Base-by-base conservation (phyloP, 2,888 invertebrate species). In the Euzophera pinguis region DNA sequence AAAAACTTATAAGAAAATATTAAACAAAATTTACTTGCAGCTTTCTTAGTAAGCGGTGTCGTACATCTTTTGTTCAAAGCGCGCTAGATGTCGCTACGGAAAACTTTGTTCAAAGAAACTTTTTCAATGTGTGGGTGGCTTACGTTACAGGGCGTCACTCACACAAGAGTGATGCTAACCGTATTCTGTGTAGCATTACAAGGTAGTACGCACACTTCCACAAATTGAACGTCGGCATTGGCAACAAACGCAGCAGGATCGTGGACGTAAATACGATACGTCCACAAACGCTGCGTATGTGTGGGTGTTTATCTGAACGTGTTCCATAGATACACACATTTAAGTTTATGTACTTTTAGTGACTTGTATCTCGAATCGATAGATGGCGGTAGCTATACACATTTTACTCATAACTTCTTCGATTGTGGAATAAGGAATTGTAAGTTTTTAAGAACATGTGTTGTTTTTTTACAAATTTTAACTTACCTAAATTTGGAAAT, bases 51-150 rank as follows among this genome's bases (percentile, higher is more conserved):
- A 57, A 69, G 57, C 57, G 53, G 47, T 64, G 72, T 69, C 41
- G 57, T 47, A 59, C 60, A 59, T 73, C 56, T 73, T 87, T 83
- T 69, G 49, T 42, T 53, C 29, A 37, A 57, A 43, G 49, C 37
- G 10, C 53, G 70, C 76, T 76, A 90, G 89, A 87, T 89, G 89
- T 73, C 89, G 85, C 78, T 81, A 80, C 68, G 22, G 57, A 78
- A 70, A 61, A 38, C 73, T 63, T 72, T 60, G 68, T 76, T 67
- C 56, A 58, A 67, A 75, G 77, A 78, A 70, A 72, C 73, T 70
- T 67, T 53, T 62, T 61, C 58, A 54, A 72, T 76, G 75, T 78
- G 76, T 60, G 75, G 65, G 63, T 64, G 65, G 63, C 63, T 70
- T 60, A 63, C 63, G 62, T 69, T 57, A 64, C 59, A 67, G 57